These are phyloP conservation scores for Dasypogon diadema DNA, from an alignment of 2,888 invertebrate species.

Conservation along the genomic window DNA sequence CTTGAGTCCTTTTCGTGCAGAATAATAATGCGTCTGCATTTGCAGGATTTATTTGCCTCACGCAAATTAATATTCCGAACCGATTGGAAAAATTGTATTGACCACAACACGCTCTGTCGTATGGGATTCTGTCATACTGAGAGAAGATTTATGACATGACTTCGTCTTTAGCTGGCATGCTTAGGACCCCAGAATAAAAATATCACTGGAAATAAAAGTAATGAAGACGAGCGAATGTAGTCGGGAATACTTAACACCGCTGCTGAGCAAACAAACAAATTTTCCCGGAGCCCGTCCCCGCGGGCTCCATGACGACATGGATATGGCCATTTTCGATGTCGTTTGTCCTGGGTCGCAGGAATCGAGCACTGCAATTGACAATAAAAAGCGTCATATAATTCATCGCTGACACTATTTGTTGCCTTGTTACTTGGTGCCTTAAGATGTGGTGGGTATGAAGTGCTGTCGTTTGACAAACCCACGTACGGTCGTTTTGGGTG, in stretches of 20 bases:
- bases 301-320: background rate
- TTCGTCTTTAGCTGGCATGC: slow-evolving; percentile 5
- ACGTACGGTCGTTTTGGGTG: slow-evolving; percentile 25
- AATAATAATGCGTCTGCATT: slow-evolving; percentile 4
- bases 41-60: slow-evolving; percentile 3
- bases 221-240: slow-evolving; percentile 1
- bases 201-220: slow-evolving; percentile 32
- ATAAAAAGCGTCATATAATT: slow-evolving; percentile 48
- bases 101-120: background rate
- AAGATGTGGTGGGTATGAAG: background rate
- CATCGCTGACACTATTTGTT: slow-evolving; percentile 45
- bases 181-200: slow-evolving; percentile 12
- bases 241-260: slow-evolving; percentile 20
- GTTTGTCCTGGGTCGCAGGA: slow-evolving; percentile 14
- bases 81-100: background rate
- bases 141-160: slow-evolving; percentile 19
- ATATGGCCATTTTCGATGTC: background rate
- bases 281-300: background rate
- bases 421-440: slow-evolving; percentile 19
- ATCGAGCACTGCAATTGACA: slow-evolving; percentile 33
- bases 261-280: background rate
- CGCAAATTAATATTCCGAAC: slow-evolving; percentile 13
- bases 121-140: slow-evolving; percentile 29
- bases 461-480: slow-evolving; percentile 15
- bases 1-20: slow-evolving; percentile 9